Percentiles rank a stretch among this genome's conserved stretches.
Evolutionary conservation across 2,797 vertebrate genomes (phyloP).

Genomic region (Chiloscyllium punctatum): DNA sequence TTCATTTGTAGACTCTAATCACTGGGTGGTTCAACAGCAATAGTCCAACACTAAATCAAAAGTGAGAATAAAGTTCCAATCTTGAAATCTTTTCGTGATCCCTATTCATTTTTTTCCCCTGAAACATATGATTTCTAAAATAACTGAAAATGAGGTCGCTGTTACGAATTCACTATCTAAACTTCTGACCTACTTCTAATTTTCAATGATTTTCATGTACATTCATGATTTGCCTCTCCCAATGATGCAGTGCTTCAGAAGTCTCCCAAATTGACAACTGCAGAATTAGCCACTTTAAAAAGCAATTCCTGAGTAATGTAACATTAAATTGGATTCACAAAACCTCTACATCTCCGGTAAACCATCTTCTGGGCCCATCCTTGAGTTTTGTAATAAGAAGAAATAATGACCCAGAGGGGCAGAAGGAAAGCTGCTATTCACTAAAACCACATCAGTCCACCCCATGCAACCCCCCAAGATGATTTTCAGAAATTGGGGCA

Average conservation of each 20-base stretch:
- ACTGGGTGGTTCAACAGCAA: not conserved
- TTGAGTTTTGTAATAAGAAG: not conserved
- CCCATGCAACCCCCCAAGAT: too few relatives aligned
- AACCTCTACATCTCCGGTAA: not conserved
- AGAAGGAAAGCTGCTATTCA: not conserved
- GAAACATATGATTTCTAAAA: not conserved
- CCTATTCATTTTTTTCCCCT: not conserved
- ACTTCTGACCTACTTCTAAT: not conserved
- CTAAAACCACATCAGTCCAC: not conserved
- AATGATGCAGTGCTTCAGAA: not conserved
- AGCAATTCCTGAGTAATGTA: not conserved
- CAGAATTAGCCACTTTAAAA: not conserved
- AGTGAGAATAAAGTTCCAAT: not conserved
- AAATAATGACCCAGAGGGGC: not conserved
- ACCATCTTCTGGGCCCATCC: not conserved
- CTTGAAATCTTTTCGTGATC: not conserved
- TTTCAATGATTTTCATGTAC: not conserved
- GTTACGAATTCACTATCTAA: not conserved
- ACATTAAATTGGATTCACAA: not conserved
- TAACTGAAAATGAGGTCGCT: not conserved
- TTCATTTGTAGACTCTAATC: not conserved
- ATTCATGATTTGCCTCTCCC: not conserved
- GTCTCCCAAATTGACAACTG: not conserved
- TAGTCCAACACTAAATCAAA: not conserved
- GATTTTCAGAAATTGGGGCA: not conserved